phyloP scores from a whole-genome alignment of 1,140 invertebrate genomes.

The Chelonus insularis region DNA sequence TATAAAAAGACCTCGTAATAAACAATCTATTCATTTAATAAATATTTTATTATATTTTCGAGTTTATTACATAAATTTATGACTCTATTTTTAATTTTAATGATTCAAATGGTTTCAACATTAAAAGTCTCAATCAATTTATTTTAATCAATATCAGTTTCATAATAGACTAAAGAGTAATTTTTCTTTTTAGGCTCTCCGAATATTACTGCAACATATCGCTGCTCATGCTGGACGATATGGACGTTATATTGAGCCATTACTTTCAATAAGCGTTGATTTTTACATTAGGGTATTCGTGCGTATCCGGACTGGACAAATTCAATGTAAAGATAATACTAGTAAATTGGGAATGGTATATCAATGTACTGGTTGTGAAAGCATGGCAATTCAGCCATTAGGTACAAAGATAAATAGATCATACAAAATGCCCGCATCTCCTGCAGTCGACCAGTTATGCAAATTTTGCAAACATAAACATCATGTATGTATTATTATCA shows the following conservation, averaged over 20 bases:
- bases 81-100: neutral
- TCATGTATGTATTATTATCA: constrained; percentile 61
- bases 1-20: no score
- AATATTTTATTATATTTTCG: constrained; percentile 7
- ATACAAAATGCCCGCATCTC: constrained; percentile 67
- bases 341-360: constrained; percentile 86
- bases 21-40: neutral
- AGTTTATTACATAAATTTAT: neutral
- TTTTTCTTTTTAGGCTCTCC: constrained; percentile 68
- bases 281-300: constrained; percentile 98
- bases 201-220: constrained; percentile 90
- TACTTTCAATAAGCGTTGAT: constrained; percentile 91
- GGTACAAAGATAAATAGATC: constrained; percentile 66
- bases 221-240: constrained; percentile 91
- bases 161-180: neutral
- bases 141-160: no score
- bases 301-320: constrained; percentile 75
- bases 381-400: constrained; percentile 74
- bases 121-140: no score
- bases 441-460: constrained; percentile 71
- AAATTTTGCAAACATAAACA: constrained; percentile 75
- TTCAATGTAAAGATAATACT: constrained; percentile 81
- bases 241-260: constrained; percentile 87
- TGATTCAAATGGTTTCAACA: no score
- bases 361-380: constrained; percentile 87